Evolutionary conservation across 2,113 vertebrate species (phyloP), one percentile per base, ranked within the genome.

Genomic region (Acrocephalus arundinaceus): DNA sequence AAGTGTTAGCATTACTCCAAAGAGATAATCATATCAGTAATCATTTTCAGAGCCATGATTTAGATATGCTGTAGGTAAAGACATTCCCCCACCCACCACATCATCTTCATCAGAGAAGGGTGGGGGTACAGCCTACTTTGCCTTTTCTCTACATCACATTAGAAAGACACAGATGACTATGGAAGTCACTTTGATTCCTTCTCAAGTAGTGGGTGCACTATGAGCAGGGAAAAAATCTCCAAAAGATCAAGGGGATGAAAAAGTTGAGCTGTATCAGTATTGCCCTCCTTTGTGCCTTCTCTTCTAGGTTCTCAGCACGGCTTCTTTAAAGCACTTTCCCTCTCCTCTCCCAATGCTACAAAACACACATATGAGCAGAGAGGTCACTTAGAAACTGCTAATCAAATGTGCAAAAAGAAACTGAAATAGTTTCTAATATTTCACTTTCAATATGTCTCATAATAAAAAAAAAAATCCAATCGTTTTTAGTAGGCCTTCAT

Each of bases 181-280:
- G 2, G 54, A 65, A 70, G 43, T 18, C 59, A 23, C 4, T 25
- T 45, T n/a, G 21, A 65, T 37, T 87, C 35, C 27, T 85, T 80
- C 71, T 70, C 35, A 35, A 39, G 30, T 79, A 61, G 10, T 7
- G 6, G 25, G 37, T 24, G 43, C 22, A 19, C 7, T 12, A 2
- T 0, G 0, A 43, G 22, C 4, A 46, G 11, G 9, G 5, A 2
- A 37, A 28, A 31, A 41, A 45, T 1, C 18, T 33, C 9, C 15
- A 17, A 17, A 71, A 67, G 33, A 63, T 25, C 4, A 67, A 83
- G 46, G 7, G 17, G 5, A 73, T 65, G 19, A 65, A 72, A 18
- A 76, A 73, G 28, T 46, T 65, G 22, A 85, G n/a, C 11, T 70
- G 6, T 13, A 59, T 66, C 63, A 95, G 6, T 55, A 77, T 5